Evolutionary conservation across 2,113 vertebrate species (phyloP).

Genomic region (Sula dactylatra): DNA sequence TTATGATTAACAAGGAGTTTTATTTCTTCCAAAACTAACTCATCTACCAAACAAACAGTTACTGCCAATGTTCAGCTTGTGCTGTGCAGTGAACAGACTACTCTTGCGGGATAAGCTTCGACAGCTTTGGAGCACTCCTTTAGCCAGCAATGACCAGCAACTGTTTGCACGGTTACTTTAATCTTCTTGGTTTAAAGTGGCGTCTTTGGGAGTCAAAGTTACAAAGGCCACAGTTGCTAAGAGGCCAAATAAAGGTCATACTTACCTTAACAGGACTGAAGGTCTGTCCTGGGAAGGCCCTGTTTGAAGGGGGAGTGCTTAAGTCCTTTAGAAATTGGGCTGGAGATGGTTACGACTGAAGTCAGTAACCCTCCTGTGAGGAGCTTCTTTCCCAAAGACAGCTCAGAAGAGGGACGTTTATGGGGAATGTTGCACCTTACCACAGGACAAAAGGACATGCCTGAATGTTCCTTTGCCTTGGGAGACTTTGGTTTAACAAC

Average conservation of each 20-base stretch:
- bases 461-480: background rate
- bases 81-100: background rate
- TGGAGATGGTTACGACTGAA: background rate
- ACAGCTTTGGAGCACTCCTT: background rate
- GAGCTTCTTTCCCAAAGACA: background rate
- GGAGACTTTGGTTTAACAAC: background rate
- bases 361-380: background rate
- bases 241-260: background rate
- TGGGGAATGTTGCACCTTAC: background rate
- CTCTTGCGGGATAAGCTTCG: rapidly evolving
- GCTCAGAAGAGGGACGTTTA: background rate
- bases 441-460: background rate
- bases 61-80: background rate
- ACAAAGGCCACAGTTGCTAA: background rate
- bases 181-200: background rate
- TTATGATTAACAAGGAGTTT: background rate
- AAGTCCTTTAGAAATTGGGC: background rate
- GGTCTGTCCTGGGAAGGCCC: background rate
- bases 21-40: background rate
- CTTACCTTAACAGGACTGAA: background rate
- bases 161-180: background rate
- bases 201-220: background rate
- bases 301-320: background rate
- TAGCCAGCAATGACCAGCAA: background rate
- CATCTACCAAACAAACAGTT: background rate